Evolutionary conservation across 92 coral and sea anemone species (phyloP), one percentile per base, ranked within the genome.

Genomic region (Phenganax subtilis): DNA sequence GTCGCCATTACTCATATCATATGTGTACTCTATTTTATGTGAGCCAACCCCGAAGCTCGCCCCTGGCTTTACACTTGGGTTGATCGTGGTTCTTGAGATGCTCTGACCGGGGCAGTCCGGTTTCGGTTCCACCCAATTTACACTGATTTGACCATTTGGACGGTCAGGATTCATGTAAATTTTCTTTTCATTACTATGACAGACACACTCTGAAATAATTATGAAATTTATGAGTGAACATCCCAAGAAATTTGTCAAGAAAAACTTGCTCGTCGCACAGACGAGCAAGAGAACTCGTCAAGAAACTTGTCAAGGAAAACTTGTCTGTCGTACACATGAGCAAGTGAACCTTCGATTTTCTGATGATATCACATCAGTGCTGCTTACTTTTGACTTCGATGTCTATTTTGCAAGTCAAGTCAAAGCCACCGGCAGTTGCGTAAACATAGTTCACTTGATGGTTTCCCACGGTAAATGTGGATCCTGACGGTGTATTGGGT

Each of bases 21-120:
- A 68, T 10, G 16, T 10, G 11, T 68, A 68, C 73, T 10, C 0
- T 25, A 68, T 20, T 10, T 5, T 5, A 17, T 29, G 73, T 29
- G 6, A 12, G 53, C 73, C 73, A 30, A 68, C n/a, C 16, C 73
- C 73, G 30, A 68, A 10, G 73, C 73, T 68, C 73, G 73, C 53
- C 53, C 73, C 73, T 30, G 73, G 73, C 53, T 12, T 68, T 3
- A 29, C 12, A 64, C 20, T 68, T 1, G 37, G 73, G 16, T 68
- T 15, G 14, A 10, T 14, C 47, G 5, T 29, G 53, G 73, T 30
- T 4, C 73, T 14, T 20, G 9, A 7, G 0, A 68, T 68, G 53
- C 11, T 14, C 73, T 30, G 54, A 12, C 73, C 73, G 2, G 52
- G 53, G 15, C 73, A 68, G 16, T 29, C 15, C 11, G 73, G 73